Percentiles rank a stretch among this genome's conserved stretches.
These are phyloP conservation scores for Phalanger gymnotis DNA, from an alignment of 2,797 vertebrate genomes.

Conservation along the genomic window DNA sequence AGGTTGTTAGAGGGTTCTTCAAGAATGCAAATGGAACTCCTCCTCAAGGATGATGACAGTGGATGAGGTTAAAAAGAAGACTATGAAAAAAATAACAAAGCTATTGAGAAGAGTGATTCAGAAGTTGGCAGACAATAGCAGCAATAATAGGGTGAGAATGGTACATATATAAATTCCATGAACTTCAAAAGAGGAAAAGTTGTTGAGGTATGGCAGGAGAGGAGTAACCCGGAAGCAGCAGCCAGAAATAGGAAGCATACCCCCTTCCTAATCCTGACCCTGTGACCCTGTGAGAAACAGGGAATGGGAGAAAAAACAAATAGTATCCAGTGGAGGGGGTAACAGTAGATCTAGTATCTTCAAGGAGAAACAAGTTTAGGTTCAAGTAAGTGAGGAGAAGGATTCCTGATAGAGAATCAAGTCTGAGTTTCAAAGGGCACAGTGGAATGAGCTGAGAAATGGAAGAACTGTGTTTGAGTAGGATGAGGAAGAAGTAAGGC, in stretches of 20 bases:
- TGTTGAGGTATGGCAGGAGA: neutral
- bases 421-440: too few species aligned
- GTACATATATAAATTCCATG: neutral
- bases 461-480: neutral
- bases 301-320: neutral
- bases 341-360: neutral
- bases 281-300: neutral
- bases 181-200: neutral
- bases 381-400: too few species aligned
- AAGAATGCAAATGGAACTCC: neutral
- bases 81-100: neutral
- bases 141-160: neutral
- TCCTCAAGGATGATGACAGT: neutral
- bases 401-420: too few species aligned
- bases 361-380: neutral
- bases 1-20: neutral
- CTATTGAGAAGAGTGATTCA: neutral
- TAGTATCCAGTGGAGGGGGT: neutral
- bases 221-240: neutral
- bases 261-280: neutral
- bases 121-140: neutral
- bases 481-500: neutral
- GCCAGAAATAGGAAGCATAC: neutral
- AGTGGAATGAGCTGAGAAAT: neutral
- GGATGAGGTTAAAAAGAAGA: neutral